phyloP scores from a whole-genome alignment of 2,888 invertebrate species.

The Coremacera marginata region DNA sequence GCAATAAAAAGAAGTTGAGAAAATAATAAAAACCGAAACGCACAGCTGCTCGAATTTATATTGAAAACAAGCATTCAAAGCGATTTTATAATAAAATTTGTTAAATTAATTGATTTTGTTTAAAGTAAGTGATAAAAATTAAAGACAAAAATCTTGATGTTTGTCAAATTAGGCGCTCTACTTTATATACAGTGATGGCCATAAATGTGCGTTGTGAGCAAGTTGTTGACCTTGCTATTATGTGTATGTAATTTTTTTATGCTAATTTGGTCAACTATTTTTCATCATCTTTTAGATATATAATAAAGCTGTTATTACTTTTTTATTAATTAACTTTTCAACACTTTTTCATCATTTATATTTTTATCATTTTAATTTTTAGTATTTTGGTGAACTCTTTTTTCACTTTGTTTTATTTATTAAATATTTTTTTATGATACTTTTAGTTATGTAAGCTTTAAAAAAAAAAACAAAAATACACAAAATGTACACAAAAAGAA shows the following conservation, averaged over 20 bases:
- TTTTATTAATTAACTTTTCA: not conserved
- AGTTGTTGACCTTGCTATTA: not conserved
- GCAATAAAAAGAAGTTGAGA: not conserved
- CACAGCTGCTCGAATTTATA: slow-evolving; percentile 9
- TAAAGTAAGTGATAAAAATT: not conserved
- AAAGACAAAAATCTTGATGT: not conserved
- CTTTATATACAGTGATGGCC: not conserved
- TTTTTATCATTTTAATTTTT: not conserved
- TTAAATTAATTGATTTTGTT: not conserved
- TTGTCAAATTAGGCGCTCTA: not conserved
- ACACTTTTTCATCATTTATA: too few relatives aligned
- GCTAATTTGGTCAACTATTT: not conserved
- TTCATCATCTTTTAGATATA: not conserved
- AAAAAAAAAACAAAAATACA: not conserved
- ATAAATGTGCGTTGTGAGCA: not conserved
- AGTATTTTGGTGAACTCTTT: not conserved
- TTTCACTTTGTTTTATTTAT: not conserved
- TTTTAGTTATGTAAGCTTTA: not conserved
- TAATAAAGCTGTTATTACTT: slow-evolving; percentile 7
- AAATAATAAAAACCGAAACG: not conserved
- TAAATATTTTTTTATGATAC: not conserved
- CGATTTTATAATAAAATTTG: not conserved
- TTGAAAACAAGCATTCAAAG: not conserved
- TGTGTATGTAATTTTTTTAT: not conserved
- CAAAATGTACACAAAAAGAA: slow-evolving; percentile 24